A percentile compares a stretch with the other conserved stretches of the same genome.
Conservation (phyloP, 2,888 invertebrate species). For the Heterodera filipjevi region DNA sequence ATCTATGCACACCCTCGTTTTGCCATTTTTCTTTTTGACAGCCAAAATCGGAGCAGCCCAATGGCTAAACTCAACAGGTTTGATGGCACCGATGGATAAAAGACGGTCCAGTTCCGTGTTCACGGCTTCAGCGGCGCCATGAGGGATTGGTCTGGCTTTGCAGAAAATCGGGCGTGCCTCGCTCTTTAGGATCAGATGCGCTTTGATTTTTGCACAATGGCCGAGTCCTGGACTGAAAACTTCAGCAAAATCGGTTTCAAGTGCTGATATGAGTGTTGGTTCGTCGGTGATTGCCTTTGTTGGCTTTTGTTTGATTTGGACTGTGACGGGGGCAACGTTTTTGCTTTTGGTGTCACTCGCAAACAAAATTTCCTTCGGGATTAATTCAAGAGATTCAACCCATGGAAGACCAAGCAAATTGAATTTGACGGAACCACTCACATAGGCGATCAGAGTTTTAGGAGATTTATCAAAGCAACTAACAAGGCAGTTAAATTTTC, state of each 20-base stretch:
- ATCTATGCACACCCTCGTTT: slow-evolving; percentile 45
- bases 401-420: slow-evolving; percentile 15
- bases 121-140: slow-evolving; percentile 34
- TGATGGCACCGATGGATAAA: slow-evolving; percentile 33
- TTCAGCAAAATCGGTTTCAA: slow-evolving; percentile 7
- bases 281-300: neutral
- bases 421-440: neutral
- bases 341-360: too few species aligned
- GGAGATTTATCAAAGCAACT: neutral
- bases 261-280: neutral
- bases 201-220: slow-evolving; percentile 34
- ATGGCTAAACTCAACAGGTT: slow-evolving; percentile 33
- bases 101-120: slow-evolving; percentile 46
- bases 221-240: slow-evolving; percentile 32
- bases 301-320: neutral
- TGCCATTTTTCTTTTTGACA: slow-evolving; percentile 42
- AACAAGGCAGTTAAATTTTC: neutral
- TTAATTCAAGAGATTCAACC: neutral
- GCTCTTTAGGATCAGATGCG: slow-evolving; percentile 39
- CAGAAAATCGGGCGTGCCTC: slow-evolving; percentile 40
- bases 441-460: neutral
- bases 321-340: neutral
- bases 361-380: neutral
- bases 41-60: slow-evolving; percentile 51
- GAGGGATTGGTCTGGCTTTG: slow-evolving; percentile 42